These are phyloP conservation scores for Monopterus albus DNA, from an alignment of 2,113 vertebrate genomes.

Conservation along the genomic window DNA sequence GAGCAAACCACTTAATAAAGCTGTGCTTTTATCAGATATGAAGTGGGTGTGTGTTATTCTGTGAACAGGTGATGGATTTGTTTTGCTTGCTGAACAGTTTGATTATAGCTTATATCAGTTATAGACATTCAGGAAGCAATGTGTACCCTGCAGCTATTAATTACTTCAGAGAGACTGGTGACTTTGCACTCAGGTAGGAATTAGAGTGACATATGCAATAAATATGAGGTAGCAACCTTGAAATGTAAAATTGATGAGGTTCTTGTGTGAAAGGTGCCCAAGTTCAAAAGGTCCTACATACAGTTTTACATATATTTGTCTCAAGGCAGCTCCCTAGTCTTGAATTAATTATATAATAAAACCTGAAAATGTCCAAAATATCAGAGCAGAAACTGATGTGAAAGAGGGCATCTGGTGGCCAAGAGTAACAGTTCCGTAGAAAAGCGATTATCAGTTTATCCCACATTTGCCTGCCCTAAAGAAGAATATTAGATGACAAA, in stretches of 20 bases:
- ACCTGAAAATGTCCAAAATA: too few species aligned
- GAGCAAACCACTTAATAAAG: not conserved
- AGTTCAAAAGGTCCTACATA: not conserved
- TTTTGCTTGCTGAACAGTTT: constrained; percentile 25
- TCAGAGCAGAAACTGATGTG: not conserved
- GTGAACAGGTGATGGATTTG: constrained; percentile 15
- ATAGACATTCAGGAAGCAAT: constrained; percentile 33
- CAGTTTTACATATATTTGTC: too few species aligned
- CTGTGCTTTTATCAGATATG: not conserved
- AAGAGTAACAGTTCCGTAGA: not conserved
- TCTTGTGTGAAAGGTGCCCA: not conserved
- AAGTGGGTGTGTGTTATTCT: not conserved
- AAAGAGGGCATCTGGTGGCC: not conserved
- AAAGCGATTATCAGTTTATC: not conserved
- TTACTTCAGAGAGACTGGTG: constrained; percentile 9
- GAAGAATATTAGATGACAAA: constrained; percentile 3
- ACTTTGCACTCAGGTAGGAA: constrained; percentile 18
- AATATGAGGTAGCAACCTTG: not conserved
- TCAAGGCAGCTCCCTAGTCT: too few species aligned
- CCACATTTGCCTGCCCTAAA: not conserved
- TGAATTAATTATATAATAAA: too few species aligned
- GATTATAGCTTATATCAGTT: constrained; percentile 36
- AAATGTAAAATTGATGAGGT: not conserved
- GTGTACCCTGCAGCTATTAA: constrained; percentile 21
- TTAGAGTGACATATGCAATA: constrained; percentile 6